Evolutionary conservation across 2,113 vertebrate species (phyloP), one percentile per base, ranked within the genome.

Genomic region (Solenodon paradoxus): DNA sequence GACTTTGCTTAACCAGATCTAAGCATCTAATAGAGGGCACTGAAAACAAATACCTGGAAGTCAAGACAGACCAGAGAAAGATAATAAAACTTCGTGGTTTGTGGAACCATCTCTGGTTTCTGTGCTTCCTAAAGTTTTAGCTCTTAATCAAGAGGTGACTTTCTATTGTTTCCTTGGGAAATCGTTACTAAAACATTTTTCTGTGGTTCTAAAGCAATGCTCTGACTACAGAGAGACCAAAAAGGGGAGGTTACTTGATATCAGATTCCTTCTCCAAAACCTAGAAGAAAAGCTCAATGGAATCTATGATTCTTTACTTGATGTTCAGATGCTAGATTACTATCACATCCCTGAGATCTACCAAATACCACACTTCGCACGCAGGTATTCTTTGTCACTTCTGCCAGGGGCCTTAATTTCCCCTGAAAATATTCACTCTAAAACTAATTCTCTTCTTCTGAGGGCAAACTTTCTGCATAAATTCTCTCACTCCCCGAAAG

Each of bases 21-120:
- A 40, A 96, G 75, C 80, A 83, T 19, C 57, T 35, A 88, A n/a
- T 42, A 90, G 28, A 95, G 47, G 45, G 88, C 6, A 49, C 32
- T 79, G 4, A 71, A 28, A 84, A 95, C 11, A 97, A 95, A 88
- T 32, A 85, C 19, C 86, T 95, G 8, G 47, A 94, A 97, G 85
- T 47, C 78, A 61, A 96, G 87, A 7, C 2, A 95, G 80, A 79
- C 40, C 88, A 26, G 3, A 93, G 47, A 16, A 90, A 57, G 59
- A 42, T 53, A 96, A 85, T 40, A 90, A 88, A 96, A 94, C 38
- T 59, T 77, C 53, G 17, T 78, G 6, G 92, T 47, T 72, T 68
- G 69, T 64, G 49, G 71, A 85, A 83, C n/a, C 55, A 28, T 22
- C 12, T 9, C 42, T 57, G 16, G 26, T 38, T 71, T 45, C 22